Conservation (phyloP, 2,113 vertebrate species). For the Gallinago paraguaiae region DNA sequence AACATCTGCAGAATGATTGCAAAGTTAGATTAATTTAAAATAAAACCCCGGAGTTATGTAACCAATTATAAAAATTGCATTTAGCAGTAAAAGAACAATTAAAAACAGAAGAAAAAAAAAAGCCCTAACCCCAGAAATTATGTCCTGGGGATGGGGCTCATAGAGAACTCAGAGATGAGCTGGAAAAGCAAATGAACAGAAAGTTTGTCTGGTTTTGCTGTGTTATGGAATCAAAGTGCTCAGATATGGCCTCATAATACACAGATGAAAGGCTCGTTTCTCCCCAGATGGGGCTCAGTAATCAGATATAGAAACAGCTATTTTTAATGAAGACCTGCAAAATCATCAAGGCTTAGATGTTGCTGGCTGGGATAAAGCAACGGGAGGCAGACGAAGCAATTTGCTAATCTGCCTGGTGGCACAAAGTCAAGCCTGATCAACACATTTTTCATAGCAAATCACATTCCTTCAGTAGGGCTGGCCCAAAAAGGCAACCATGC, state of each 20-base stretch:
- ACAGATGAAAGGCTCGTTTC: conserved; percentile 47
- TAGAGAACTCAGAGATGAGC: not conserved
- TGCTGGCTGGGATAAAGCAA: conserved; percentile 47
- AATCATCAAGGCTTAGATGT: conserved; percentile 36
- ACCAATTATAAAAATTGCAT: conserved; percentile 51
- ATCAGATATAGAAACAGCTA: conserved; percentile 62
- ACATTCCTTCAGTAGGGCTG: conserved; percentile 25
- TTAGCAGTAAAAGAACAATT: conserved; percentile 42
- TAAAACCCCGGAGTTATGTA: conserved; percentile 50
- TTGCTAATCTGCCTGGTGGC: conserved; percentile 43
- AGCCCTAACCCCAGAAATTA: not conserved
- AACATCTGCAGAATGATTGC: conserved; percentile 16
- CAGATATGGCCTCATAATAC: conserved; percentile 25
- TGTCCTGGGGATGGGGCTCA: not conserved
- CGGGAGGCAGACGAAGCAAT: conserved; percentile 8
- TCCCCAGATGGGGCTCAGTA: conserved; percentile 47
- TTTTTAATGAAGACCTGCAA: conserved; percentile 57
- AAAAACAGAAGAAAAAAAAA: not conserved
- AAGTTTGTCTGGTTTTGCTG: conserved; percentile 23
- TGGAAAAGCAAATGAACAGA: conserved; percentile 28
- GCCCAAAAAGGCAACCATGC: conserved; percentile 13
- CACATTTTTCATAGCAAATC: conserved; percentile 65
- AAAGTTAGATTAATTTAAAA: conserved; percentile 56
- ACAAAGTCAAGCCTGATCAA: conserved; percentile 37
- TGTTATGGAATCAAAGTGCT: not conserved